Base-by-base conservation (phyloP, 2,888 invertebrate species). In the Pammene aurita region DNA sequence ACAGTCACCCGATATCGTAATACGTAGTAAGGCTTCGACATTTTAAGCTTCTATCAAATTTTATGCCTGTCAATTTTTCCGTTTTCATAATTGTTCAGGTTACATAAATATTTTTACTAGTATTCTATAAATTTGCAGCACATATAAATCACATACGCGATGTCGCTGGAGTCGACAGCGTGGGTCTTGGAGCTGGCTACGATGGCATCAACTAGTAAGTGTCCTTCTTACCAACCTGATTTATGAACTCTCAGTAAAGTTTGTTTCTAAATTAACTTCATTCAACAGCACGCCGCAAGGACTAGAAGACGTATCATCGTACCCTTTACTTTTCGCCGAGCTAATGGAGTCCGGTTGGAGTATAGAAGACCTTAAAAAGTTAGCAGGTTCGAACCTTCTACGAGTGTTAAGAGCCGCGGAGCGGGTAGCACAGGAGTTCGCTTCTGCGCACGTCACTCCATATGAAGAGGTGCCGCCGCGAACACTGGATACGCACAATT, bases 181-280 rank as follows among this genome's bases (percentile, higher is more conserved):
- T 97, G 72, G 97, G 97, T 62, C 94, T 97, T 73, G 97, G 97
- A 72, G 97, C 97, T 71, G 97, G 97, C 79, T 97, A 96, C 90
- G 97, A 97, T 85, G 97, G 97, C 81, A 97, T 97, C 88, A 96
- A 97, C 94, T 95, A 95, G 97, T 97, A 93, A 96, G 97, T 96
- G 68, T 66, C 67, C 67, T 70, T 71, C 46, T 60, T 35, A 56
- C 62, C 68, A 26, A 42, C 52, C 66, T 38, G n/a, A 26, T 44
- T 41, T 50, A 38, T 18, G 4, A 16, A 55, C 10, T 41, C n/a
- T 14, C 13, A 26, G 2, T 10, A 14, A 14, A 35, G 54, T 9
- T 11, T 35, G 16, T n/a, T 14, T 46, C 38, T 54, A 35, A 68
- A 58, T 35, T 0, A 34, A 57, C 26, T 52, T 41, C 38, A 48